phyloP scores from a whole-genome alignment of 2,113 vertebrate genomes.

The Tragelaphus buxtoni region DNA sequence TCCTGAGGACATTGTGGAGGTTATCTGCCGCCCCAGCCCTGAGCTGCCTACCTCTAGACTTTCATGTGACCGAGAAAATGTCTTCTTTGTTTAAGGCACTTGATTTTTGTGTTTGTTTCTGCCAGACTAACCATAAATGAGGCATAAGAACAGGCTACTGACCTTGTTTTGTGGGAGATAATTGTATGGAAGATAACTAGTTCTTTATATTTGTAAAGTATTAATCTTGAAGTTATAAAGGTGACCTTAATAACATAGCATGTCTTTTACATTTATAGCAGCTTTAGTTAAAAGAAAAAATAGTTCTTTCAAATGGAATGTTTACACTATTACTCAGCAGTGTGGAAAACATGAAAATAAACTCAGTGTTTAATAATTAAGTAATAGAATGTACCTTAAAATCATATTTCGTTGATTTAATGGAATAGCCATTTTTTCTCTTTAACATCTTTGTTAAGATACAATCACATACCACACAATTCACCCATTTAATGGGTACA shows the following conservation, averaged over 20 bases:
- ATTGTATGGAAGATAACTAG: not conserved
- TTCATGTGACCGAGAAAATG: not conserved
- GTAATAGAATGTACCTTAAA: not conserved
- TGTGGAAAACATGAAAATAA: not conserved
- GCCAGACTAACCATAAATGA: not conserved
- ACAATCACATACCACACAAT: not conserved
- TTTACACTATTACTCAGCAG: not conserved
- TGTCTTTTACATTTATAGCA: not conserved
- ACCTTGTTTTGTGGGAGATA: not conserved
- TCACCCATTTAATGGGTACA: not conserved
- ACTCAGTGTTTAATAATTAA: not conserved
- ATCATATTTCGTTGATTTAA: not conserved
- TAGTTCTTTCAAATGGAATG: not conserved
- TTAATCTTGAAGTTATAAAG: not conserved
- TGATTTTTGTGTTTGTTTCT: not conserved
- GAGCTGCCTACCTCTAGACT: not conserved
- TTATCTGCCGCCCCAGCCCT: not conserved
- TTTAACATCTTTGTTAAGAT: constrained; percentile 4
- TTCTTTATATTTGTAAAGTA: not conserved
- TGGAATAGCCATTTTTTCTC: not conserved
- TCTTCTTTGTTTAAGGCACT: not conserved
- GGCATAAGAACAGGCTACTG: not conserved
- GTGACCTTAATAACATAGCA: not conserved
- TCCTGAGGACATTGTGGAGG: not conserved
- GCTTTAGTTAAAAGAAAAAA: not conserved